Evolutionary conservation across 2,888 invertebrate species (phyloP).

Genomic region (Dicyrtomina minuta): DNA sequence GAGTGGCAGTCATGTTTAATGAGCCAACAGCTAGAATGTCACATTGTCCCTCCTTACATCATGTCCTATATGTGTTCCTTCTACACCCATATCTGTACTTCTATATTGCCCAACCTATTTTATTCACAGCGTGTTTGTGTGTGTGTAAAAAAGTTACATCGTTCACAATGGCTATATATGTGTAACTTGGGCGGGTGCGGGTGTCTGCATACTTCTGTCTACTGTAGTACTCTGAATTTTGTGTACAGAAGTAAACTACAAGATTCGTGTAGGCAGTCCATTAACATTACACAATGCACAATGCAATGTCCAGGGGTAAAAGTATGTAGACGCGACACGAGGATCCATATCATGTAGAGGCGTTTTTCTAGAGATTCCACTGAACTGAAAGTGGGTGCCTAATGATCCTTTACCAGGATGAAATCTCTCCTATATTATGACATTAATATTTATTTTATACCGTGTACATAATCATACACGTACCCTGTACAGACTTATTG

Average conservation of each 20-base stretch:
- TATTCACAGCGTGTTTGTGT: neutral
- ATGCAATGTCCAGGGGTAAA: neutral
- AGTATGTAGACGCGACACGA: neutral
- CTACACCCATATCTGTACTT: neutral
- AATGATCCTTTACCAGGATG: slow-evolving; percentile 47
- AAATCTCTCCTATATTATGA: slow-evolving; percentile 5
- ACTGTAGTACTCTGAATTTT: neutral
- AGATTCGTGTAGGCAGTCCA: neutral
- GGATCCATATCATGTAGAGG: slow-evolving; percentile 6
- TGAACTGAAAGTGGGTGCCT: slow-evolving; percentile 43
- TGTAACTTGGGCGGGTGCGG: neutral
- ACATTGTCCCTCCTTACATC: slow-evolving; percentile 23
- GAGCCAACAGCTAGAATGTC: slow-evolving; percentile 35
- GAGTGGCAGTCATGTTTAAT: slow-evolving; percentile 35
- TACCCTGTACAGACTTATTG: too few relatives aligned
- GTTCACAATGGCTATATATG: too few relatives aligned
- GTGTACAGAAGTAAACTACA: neutral
- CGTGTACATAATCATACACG: too few relatives aligned
- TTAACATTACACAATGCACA: neutral
- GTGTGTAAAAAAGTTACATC: too few relatives aligned
- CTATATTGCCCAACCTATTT: neutral
- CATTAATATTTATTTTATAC: too few relatives aligned
- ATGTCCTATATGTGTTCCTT: too few relatives aligned
- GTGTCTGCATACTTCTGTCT: neutral
- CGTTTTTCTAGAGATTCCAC: slow-evolving; percentile 13